Evolutionary conservation across 2,888 invertebrate genomes (phyloP).

Genomic region (Xylocampa areola): DNA sequence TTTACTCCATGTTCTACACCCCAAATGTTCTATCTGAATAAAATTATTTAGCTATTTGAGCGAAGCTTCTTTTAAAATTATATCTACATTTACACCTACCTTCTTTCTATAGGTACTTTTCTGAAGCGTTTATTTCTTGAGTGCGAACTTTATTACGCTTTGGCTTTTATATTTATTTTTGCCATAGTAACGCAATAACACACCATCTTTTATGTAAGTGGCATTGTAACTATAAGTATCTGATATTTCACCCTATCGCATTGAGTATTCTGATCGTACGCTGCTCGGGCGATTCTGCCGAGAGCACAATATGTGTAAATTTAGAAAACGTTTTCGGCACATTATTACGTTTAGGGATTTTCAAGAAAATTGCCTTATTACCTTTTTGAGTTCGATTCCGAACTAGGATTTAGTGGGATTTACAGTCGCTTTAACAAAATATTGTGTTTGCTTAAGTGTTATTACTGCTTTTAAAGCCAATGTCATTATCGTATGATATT

Average conservation of each 20-base stretch:
- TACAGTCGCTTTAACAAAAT: slow-evolving; percentile 70
- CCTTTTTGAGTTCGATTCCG: slow-evolving; percentile 85
- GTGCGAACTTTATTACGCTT: slow-evolving; percentile 49
- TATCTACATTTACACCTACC: slow-evolving; percentile 16
- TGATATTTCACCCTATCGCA: slow-evolving; percentile 77
- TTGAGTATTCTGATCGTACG: slow-evolving; percentile 85
- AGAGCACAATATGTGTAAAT: slow-evolving; percentile 89
- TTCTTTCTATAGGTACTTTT: slow-evolving; percentile 2
- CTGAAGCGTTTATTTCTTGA: slow-evolving; percentile 10
- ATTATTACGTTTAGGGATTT: slow-evolving; percentile 89
- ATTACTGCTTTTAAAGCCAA: slow-evolving; percentile 49
- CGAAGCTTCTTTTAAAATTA: slow-evolving; percentile 68
- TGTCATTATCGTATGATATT: slow-evolving; percentile 41
- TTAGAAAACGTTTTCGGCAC: slow-evolving; percentile 88
- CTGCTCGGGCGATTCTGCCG: slow-evolving; percentile 81
- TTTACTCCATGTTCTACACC: slow-evolving; percentile 86
- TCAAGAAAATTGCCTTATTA: slow-evolving; percentile 89
- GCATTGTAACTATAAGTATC: slow-evolving; percentile 71
- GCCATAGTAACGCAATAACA: slow-evolving; percentile 52
- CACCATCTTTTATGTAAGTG: slow-evolving; percentile 65
- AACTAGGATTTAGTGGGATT: slow-evolving; percentile 83
- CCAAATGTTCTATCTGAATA: slow-evolving; percentile 82
- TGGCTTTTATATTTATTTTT: slow-evolving; percentile 46
- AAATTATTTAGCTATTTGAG: slow-evolving; percentile 85
- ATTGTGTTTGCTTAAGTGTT: slow-evolving; percentile 65